Percentiles rank a stretch among this genome's conserved stretches.
Conservation (phyloP, 2,888 invertebrate species). For the Chironomus tentans region DNA sequence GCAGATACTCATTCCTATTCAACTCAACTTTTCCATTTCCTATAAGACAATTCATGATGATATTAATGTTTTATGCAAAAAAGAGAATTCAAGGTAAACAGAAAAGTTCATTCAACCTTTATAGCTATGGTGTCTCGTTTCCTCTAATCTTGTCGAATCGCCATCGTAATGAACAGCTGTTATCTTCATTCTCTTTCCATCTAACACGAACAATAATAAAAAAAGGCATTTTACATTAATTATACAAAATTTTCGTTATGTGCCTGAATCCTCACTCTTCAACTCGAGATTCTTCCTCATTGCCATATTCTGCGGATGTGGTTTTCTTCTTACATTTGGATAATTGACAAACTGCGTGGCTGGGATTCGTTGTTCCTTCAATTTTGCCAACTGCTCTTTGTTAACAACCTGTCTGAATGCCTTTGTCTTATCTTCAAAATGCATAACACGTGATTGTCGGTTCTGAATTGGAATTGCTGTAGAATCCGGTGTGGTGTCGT, state of each 20-base stretch:
- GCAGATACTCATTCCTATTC: constrained; percentile 43
- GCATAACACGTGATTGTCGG: constrained; percentile 35
- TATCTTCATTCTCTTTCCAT: constrained; percentile 38
- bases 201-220: constrained; percentile 30
- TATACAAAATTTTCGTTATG: too few relatives aligned
- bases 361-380: not conserved
- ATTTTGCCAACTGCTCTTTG: constrained; percentile 27
- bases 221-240: not conserved
- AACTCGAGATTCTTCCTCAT: constrained; percentile 35
- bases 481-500: not conserved
- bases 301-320: constrained; percentile 31
- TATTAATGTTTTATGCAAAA: not conserved
- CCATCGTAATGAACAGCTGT: constrained; percentile 54
- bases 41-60: not conserved
- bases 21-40: constrained; percentile 31
- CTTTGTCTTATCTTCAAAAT: constrained; percentile 34
- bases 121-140: constrained; percentile 49
- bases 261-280: not conserved
- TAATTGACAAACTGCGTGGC: not conserved
- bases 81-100: not conserved
- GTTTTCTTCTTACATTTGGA: constrained; percentile 35
- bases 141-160: constrained; percentile 50
- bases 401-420: constrained; percentile 31
- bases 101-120: constrained; percentile 42
- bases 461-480: constrained; percentile 30